Percentiles rank a stretch among this genome's conserved stretches.
Conservation (phyloP, 92 coral and sea anemone species). For the Micromussa lordhowensis region DNA sequence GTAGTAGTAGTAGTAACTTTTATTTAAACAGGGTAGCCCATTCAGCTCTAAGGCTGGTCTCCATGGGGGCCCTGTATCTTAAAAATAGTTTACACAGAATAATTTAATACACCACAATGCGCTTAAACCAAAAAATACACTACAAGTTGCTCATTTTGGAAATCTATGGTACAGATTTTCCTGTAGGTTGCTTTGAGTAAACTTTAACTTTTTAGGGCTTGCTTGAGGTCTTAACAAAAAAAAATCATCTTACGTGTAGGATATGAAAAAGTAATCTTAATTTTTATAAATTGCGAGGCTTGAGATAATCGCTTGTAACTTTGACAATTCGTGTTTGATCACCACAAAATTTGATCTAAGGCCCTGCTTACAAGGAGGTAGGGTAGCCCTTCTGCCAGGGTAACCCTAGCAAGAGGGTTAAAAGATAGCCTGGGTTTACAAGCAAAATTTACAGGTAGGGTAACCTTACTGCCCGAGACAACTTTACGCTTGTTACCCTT, state of each 20-base stretch:
- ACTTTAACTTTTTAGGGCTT: slow-evolving; percentile 40
- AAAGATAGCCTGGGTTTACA: no score
- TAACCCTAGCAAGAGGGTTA: no score
- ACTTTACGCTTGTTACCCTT: no score
- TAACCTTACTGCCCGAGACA: no score
- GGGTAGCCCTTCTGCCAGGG: no score
- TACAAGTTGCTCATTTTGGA: slow-evolving; percentile 38
- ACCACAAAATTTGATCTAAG: slow-evolving; percentile 37
- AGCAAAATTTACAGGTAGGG: no score
- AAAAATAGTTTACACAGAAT: no score
- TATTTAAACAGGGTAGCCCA: no score
- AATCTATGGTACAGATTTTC: slow-evolving; percentile 36
- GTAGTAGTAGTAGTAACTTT: no score
- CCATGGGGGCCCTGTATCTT: no score
- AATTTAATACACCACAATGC: slow-evolving; percentile 29
- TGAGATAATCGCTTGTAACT: slow-evolving; percentile 39
- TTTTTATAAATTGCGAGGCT: slow-evolving; percentile 29
- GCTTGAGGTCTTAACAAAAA: slow-evolving; percentile 40
- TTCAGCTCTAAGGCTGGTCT: no score
- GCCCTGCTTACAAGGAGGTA: no score
- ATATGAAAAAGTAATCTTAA: slow-evolving; percentile 34
- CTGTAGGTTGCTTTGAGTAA: slow-evolving; percentile 35
- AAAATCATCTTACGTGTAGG: slow-evolving; percentile 16
- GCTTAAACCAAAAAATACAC: slow-evolving; percentile 16
- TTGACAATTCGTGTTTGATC: slow-evolving; percentile 37